phyloP scores from a whole-genome alignment of 1,140 invertebrate species.

The Atta colombica region DNA sequence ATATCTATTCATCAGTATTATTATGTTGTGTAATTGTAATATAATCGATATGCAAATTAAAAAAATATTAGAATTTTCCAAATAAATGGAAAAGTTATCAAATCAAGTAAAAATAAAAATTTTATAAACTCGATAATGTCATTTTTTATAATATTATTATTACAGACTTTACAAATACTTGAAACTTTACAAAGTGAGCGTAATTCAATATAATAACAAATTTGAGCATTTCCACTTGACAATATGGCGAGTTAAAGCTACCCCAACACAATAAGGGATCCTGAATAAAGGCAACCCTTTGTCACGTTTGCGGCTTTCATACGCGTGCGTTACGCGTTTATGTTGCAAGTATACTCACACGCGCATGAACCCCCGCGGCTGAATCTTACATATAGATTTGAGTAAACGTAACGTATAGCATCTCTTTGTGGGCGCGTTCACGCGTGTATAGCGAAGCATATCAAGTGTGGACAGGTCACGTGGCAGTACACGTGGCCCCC shows the following conservation, averaged over 20 bases:
- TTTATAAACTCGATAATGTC: not conserved
- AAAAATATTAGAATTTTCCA: not conserved
- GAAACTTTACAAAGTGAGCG: slow-evolving; percentile 30
- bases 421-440: slow-evolving; percentile 63
- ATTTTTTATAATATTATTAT: not conserved
- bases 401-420: slow-evolving; percentile 40
- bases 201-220: slow-evolving; percentile 81
- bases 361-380: slow-evolving; percentile 21
- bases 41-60: not conserved
- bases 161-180: not conserved
- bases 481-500: slow-evolving; percentile 78
- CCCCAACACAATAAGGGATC: slow-evolving; percentile 61
- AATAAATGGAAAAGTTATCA: not conserved
- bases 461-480: slow-evolving; percentile 74
- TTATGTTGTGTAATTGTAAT: not conserved
- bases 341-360: slow-evolving; percentile 41
- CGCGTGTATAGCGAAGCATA: slow-evolving; percentile 37
- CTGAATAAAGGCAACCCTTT: slow-evolving; percentile 69
- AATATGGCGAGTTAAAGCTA: slow-evolving; percentile 80
- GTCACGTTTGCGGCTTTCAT: slow-evolving; percentile 1
- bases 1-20: not conserved
- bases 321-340: slow-evolving; percentile 33
- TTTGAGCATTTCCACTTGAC: slow-evolving; percentile 79
- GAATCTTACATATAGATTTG: slow-evolving; percentile 38
- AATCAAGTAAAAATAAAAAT: not conserved